Base-by-base conservation (phyloP, 2,888 invertebrate genomes). In the Chrysolina americana region DNA sequence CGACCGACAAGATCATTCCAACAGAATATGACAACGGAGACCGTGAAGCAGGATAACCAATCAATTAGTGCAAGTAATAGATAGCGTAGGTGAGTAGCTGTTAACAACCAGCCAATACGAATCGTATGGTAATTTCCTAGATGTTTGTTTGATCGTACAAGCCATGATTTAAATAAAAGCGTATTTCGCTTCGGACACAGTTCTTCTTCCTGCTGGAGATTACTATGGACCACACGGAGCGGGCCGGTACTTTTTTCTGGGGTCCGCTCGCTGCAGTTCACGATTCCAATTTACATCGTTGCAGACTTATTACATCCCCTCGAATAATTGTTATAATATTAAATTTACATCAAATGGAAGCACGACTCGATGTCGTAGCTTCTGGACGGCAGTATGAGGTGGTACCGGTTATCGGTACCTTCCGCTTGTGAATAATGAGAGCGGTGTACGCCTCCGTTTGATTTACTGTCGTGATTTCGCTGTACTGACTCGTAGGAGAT, bases 241-340 rank as follows among this genome's bases (percentile, higher is more conserved):
- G 59, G n/a, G 59, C 53, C 73, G 69, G 47, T 73, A 19, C n/a
- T 19, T 68, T 47, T 36, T 69, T 48, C n/a, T 17, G n/a, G 28
- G 64, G 68, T 53, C 36, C 36, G n/a, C n/a, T n/a, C n/a, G n/a
- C n/a, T n/a, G n/a, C 10, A n/a, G 44, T 73, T 81, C 83, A 83
- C 83, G 83, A 83, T 78, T 82, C 75, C 81, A 79, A 83, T 83
- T 82, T 83, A 80, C 83, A 83, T 83, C 77, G 79, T 78, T 74
- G 80, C 75, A 72, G 74, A 76, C 80, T 82, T 81, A 83, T 82
- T 83, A 81, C 80, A 73, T 73, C 64, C 68, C 73, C 71, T 80
- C 73, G 76, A 80, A 82, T 83, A 83, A 83, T 83, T 82, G 83
- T 81, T 83, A 79, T 82, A 82, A 81, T 79, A 79, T 78, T 68